phyloP scores from a whole-genome alignment of 2,888 invertebrate species.

The Adela reaumurella region DNA sequence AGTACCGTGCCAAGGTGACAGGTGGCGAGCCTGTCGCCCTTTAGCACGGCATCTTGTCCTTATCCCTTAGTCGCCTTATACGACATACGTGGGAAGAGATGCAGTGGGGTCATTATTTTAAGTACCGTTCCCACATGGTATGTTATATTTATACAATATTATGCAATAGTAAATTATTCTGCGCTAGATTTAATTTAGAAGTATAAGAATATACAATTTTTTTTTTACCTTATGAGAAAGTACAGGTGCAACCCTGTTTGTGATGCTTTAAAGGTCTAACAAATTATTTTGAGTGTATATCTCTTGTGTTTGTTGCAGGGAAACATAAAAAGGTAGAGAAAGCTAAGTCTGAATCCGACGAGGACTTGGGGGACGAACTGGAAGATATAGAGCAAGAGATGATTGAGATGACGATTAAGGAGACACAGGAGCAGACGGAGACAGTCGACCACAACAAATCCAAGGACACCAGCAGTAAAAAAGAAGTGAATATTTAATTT shows the following conservation, averaged over 20 bases:
- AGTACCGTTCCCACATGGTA: too few relatives aligned
- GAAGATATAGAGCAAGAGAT: slow-evolving; percentile 45
- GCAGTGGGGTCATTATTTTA: too few relatives aligned
- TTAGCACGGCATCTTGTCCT: too few relatives aligned
- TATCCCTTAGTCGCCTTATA: too few relatives aligned
- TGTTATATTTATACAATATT: too few relatives aligned
- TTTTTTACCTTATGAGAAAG: too few relatives aligned
- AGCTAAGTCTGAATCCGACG: slow-evolving; percentile 10
- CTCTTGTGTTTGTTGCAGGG: slow-evolving; percentile 18
- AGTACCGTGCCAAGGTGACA: too few relatives aligned
- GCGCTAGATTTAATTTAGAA: too few relatives aligned
- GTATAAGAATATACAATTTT: background rate
- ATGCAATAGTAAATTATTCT: too few relatives aligned
- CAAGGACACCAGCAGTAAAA: slow-evolving; percentile 5
- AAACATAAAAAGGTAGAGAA: slow-evolving; percentile 34
- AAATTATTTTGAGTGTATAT: too few relatives aligned
- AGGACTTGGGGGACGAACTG: slow-evolving; percentile 24
- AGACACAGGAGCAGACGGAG: slow-evolving; percentile 20
- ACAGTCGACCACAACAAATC: slow-evolving; percentile 12
- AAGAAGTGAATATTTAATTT: slow-evolving; percentile 4
- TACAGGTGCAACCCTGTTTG: background rate
- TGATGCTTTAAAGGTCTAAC: slow-evolving; percentile 1
- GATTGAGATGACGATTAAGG: slow-evolving; percentile 44
- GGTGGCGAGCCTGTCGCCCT: too few relatives aligned
- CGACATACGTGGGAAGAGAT: too few relatives aligned